phyloP scores from a whole-genome alignment of 2,888 invertebrate genomes.

The Caradrina kadenii region DNA sequence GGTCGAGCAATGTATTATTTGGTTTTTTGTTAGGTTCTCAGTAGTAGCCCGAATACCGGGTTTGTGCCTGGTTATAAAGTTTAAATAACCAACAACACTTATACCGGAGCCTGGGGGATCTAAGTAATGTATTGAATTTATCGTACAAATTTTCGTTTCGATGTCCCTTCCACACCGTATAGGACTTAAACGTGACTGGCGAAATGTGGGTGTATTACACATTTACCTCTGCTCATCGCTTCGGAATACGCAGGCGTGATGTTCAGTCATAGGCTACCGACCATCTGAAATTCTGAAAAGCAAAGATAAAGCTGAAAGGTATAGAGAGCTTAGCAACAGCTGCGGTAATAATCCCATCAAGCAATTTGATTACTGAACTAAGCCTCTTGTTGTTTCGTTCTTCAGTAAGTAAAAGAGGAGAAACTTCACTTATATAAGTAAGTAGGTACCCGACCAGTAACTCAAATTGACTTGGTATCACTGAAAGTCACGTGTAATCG shows the following conservation, averaged over 20 bases:
- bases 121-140: no score
- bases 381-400: slow-evolving; percentile 33
- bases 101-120: no score
- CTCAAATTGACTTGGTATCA: slow-evolving; percentile 44
- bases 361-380: slow-evolving; percentile 36
- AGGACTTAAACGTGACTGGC: no score
- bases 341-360: slow-evolving; percentile 34
- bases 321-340: slow-evolving; percentile 4
- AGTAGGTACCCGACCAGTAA: slow-evolving; percentile 26
- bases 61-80: no score
- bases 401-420: slow-evolving; percentile 19
- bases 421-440: slow-evolving; percentile 19
- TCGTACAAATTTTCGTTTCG: no score
- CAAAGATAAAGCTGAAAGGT: neutral
- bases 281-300: neutral
- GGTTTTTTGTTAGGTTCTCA: no score
- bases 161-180: no score
- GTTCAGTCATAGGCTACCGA: neutral
- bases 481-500: slow-evolving; percentile 23
- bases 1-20: no score
- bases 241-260: neutral
- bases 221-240: neutral
- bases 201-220: neutral
- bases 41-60: no score
- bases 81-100: no score